phyloP scores from a whole-genome alignment of 2,113 vertebrate genomes.

The Triplophysa dalaica region DNA sequence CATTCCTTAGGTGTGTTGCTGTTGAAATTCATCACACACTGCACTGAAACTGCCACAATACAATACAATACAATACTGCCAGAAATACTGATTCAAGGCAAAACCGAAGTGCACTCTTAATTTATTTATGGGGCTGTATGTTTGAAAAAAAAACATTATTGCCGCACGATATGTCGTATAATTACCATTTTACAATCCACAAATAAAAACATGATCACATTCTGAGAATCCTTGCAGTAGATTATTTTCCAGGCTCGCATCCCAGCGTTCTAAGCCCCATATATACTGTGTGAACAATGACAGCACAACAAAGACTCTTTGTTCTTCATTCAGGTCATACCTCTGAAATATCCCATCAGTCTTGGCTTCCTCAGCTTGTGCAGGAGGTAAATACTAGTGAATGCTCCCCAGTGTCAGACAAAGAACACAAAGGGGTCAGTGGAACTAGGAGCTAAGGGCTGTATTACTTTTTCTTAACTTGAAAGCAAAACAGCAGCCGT shows the following conservation, averaged over 20 bases:
- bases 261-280: conserved; percentile 26
- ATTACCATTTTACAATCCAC: neutral
- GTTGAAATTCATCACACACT: too few species aligned
- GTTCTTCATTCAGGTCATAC: conserved; percentile 60
- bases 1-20: too few species aligned
- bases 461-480: conserved; percentile 55
- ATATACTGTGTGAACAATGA: conserved; percentile 63
- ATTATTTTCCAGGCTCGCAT: conserved; percentile 45
- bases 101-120: too few species aligned
- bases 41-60: too few species aligned
- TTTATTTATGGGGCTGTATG: too few species aligned
- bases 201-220: neutral
- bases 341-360: conserved; percentile 66
- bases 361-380: conserved; percentile 59
- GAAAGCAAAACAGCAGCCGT: conserved; percentile 42
- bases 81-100: too few species aligned
- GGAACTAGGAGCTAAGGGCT: conserved; percentile 57
- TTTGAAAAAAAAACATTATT: too few species aligned
- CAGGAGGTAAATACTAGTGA: conserved; percentile 66
- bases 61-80: too few species aligned
- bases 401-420: conserved; percentile 60
- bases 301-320: conserved; percentile 55
- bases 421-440: conserved; percentile 63
- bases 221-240: conserved; percentile 22
- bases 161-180: too few species aligned